A percentile compares a stretch with the other conserved stretches of the same genome.
Evolutionary conservation across 2,888 invertebrate species (phyloP).

Genomic region (Agrochola lota): DNA sequence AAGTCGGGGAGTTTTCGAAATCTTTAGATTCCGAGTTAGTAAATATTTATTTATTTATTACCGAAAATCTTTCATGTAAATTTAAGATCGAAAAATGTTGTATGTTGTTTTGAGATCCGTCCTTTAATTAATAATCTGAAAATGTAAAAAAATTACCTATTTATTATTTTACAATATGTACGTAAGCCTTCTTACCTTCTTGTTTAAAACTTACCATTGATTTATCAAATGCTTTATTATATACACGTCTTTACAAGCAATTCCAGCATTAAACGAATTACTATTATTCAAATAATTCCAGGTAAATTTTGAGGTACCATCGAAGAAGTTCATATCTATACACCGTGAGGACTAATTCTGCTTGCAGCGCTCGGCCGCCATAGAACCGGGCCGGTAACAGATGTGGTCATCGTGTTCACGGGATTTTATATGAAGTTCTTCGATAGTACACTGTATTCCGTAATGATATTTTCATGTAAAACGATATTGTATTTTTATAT

Average conservation of each 20-base stretch:
- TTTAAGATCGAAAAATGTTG: neutral
- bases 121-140: slow-evolving; percentile 7
- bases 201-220: slow-evolving; percentile 3
- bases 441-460: slow-evolving; percentile 12
- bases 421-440: no score
- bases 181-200: neutral
- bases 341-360: no score
- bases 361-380: no score
- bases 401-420: no score
- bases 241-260: neutral
- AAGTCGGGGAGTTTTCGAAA: neutral
- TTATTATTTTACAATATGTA: slow-evolving; percentile 7
- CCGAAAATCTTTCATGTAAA: neutral
- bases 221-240: slow-evolving; percentile 26
- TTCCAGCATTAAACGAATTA: slow-evolving; percentile 8
- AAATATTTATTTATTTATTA: neutral
- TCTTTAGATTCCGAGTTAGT: neutral
- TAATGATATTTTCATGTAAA: neutral
- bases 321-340: no score
- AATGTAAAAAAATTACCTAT: neutral
- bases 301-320: slow-evolving; percentile 9
- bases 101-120: slow-evolving; percentile 23
- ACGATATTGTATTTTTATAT: slow-evolving; percentile 1
- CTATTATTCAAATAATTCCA: slow-evolving; percentile 14
- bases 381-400: no score